Conservation (phyloP, 2,113 vertebrate genomes). For the Gallinago media region DNA sequence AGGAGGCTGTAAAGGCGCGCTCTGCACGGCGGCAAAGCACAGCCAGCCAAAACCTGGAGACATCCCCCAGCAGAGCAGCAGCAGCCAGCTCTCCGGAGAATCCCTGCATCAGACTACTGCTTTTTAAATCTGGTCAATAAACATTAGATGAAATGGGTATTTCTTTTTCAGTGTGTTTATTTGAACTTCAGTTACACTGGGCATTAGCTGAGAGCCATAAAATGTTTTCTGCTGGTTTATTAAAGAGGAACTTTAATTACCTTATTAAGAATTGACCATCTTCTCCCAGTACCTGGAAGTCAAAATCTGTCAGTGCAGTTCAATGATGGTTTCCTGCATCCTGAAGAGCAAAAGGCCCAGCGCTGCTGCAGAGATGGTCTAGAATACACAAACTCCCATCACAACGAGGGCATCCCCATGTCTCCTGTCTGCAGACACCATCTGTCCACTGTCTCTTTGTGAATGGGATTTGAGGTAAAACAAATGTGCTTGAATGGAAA, state of each 20-base stretch:
- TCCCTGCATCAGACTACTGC: not conserved
- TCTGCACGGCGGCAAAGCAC: rapidly evolving
- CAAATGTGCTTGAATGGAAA: not conserved
- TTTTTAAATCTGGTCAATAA: constrained; percentile 17
- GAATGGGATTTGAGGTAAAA: not conserved
- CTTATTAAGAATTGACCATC: constrained; percentile 1
- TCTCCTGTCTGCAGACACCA: not conserved
- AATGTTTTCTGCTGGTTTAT: constrained; percentile 8
- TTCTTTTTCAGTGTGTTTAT: not conserved
- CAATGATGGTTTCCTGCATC: not conserved
- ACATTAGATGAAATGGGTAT: constrained; percentile 19
- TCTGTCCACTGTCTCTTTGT: not conserved
- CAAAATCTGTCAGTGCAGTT: not conserved
- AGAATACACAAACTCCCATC: not conserved
- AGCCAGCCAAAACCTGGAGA: not conserved
- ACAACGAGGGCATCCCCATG: rapidly evolving
- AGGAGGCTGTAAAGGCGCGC: not conserved
- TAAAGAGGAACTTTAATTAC: constrained; percentile 55
- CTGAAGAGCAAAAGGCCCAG: not conserved
- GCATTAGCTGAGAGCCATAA: not conserved
- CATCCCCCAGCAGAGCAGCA: not conserved
- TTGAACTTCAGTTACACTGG: not conserved
- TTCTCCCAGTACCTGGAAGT: not conserved
- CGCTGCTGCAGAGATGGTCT: not conserved
- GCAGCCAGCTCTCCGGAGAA: not conserved